phyloP scores from a whole-genome alignment of 2,113 vertebrate genomes.

The Capreolus pygargus region DNA sequence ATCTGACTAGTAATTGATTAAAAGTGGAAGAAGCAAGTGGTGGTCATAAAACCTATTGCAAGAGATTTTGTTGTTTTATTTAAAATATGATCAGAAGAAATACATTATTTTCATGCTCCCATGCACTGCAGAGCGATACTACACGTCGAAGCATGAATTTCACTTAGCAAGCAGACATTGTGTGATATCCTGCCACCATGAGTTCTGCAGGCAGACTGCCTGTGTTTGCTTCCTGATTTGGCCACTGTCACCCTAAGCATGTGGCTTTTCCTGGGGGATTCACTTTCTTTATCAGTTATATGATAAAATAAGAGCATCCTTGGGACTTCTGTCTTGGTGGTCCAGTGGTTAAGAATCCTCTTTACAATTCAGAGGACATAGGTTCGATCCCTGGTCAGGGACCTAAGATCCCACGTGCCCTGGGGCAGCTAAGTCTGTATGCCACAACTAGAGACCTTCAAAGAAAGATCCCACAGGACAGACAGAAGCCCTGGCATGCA shows the following conservation, averaged over 20 bases:
- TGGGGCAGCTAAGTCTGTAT: not conserved
- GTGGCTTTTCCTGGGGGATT: not conserved
- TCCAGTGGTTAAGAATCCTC: not conserved
- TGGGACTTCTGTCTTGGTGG: not conserved
- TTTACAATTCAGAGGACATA: not conserved
- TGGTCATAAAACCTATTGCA: not conserved
- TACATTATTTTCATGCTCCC: not conserved
- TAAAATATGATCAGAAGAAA: not conserved
- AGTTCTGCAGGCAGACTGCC: not conserved
- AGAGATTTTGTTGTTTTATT: not conserved
- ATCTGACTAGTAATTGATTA: not conserved
- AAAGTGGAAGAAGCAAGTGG: not conserved
- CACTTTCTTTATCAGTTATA: not conserved
- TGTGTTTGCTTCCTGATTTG: not conserved
- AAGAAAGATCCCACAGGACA: not conserved
- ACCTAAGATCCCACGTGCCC: not conserved
- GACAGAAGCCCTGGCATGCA: not conserved
- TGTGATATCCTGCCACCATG: not conserved
- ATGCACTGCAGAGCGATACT: not conserved
- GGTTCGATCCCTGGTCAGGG: not conserved
- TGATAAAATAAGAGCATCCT: not conserved
- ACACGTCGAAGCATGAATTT: accelerated
- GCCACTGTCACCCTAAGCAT: not conserved
- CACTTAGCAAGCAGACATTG: not conserved
- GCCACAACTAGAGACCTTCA: not conserved